A percentile compares a stretch with the other conserved stretches of the same genome.
These are phyloP conservation scores for Pipistrellus pygmaeus DNA, from an alignment of 2,797 vertebrate species.

Conservation along the genomic window DNA sequence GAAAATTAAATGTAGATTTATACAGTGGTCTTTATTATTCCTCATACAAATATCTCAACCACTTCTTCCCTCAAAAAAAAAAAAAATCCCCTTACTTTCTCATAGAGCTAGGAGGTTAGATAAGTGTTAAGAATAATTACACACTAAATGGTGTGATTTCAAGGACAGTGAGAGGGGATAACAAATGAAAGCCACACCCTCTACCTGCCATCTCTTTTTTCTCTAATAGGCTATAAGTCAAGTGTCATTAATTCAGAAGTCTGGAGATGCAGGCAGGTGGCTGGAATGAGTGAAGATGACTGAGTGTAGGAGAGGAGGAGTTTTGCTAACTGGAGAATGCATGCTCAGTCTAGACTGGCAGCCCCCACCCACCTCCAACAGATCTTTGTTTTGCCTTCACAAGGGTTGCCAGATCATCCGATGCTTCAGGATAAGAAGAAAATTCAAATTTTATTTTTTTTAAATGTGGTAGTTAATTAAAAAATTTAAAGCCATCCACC, in stretches of 20 bases:
- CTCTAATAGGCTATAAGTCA: not conserved
- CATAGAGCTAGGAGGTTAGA: not conserved
- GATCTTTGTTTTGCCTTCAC: not conserved
- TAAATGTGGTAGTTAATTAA: not conserved
- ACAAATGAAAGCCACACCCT: slow-evolving; percentile 3
- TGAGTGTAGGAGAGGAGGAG: too few species aligned
- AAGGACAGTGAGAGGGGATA: not conserved
- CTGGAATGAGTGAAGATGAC: not conserved
- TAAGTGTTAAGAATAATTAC: slow-evolving; percentile 43
- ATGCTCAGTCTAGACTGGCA: rapidly evolving
- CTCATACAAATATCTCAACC: not conserved
- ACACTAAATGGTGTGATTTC: not conserved
- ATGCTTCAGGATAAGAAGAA: not conserved
- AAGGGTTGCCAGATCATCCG: not conserved
- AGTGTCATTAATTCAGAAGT: not conserved
- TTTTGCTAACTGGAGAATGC: not conserved
- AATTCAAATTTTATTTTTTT: not conserved
- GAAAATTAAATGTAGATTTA: slow-evolving; percentile 66
- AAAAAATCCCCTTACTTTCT: not conserved
- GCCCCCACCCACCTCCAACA: not conserved
- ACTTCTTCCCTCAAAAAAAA: too few species aligned
- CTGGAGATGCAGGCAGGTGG: not conserved
- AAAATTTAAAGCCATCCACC: not conserved
- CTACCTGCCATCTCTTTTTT: not conserved
- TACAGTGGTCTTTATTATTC: not conserved